Evolutionary conservation across 2,888 invertebrate genomes (phyloP), one percentile per base, ranked within the genome.

Genomic region (Neria commutata): DNA sequence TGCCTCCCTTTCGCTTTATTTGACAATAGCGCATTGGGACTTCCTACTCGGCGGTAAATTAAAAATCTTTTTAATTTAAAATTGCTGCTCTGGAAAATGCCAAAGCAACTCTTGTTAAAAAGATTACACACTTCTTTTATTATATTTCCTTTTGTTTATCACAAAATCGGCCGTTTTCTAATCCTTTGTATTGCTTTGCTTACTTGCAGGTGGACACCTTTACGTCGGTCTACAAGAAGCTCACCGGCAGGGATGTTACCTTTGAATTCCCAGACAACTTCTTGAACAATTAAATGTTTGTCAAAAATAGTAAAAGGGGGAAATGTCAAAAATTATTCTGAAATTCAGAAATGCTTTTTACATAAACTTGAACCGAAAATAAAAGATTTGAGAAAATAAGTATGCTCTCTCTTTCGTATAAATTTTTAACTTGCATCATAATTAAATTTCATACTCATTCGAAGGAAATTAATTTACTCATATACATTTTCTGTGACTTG

Each of bases 261-360:
- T 99, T 99, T 83, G 98, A 99, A 87, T 99, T 99, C 86, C 98
- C 98, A 66, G 98, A 99, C 86, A 94, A 95, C 75, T 94, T 92
- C 87, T 91, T 94, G 90, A 94, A 83, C 69, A 73, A 72, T 68
- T 77, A 77, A 74, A 66, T 63, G 65, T 68, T 29, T 17, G 40
- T 29, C 16, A 33, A 59, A 33, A 26, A 56, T 54, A 58, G 58
- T 47, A 58, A 54, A 19, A 23, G 60, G 64, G 45, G 63, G 61
- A 62, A 52, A 63, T 37, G 45, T 61, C 56, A 51, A 65, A 63
- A 63, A 66, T 54, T 56, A 67, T 72, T 74, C 74, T 73, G 74
- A 73, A 64, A 72, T 74, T 72, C 72, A 76, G 75, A 71, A 70
- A 67, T 67, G 60, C 53, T 67, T 64, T 67, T 64, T 69, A 68